phyloP scores from a whole-genome alignment of 2,113 vertebrate genomes.

The Mus spicilegus region DNA sequence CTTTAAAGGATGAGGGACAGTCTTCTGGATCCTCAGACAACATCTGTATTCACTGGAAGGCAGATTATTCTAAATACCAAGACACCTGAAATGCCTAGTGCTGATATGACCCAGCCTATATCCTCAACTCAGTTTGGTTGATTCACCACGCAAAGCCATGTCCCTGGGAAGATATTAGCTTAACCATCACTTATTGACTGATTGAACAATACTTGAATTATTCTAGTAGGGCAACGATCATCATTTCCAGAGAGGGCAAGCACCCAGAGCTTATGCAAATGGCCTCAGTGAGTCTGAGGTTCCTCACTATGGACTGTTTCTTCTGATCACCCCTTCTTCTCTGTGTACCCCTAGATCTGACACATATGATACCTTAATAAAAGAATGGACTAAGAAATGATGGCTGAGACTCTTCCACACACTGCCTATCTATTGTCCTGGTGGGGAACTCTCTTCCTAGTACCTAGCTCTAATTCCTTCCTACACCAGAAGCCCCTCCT shows the following conservation, averaged over 20 bases:
- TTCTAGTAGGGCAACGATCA: too few species aligned
- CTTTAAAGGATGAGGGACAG: not conserved
- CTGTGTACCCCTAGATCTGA: not conserved
- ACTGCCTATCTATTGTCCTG: not conserved
- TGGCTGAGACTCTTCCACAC: not conserved
- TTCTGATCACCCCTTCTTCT: not conserved
- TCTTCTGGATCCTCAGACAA: not conserved
- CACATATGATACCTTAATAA: not conserved
- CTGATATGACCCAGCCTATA: not conserved
- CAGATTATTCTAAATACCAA: fast-evolving
- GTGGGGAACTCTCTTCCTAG: not conserved
- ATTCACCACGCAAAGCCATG: not conserved
- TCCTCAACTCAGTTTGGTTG: not conserved
- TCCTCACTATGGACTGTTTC: not conserved
- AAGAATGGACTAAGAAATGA: not conserved
- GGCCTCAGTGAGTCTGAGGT: not conserved
- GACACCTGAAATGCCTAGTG: not conserved
- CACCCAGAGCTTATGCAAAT: not conserved
- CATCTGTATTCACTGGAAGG: not conserved
- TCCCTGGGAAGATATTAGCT: not conserved
- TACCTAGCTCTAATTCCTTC: not conserved
- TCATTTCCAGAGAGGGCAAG: not conserved
- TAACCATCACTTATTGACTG: not conserved
- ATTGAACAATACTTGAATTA: not conserved
- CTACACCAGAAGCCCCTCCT: not conserved